Percentiles rank a stretch among this genome's conserved stretches.
Conservation (phyloP, 2,113 vertebrate genomes). For the Sinocyclocheilus anshuiensis region DNA sequence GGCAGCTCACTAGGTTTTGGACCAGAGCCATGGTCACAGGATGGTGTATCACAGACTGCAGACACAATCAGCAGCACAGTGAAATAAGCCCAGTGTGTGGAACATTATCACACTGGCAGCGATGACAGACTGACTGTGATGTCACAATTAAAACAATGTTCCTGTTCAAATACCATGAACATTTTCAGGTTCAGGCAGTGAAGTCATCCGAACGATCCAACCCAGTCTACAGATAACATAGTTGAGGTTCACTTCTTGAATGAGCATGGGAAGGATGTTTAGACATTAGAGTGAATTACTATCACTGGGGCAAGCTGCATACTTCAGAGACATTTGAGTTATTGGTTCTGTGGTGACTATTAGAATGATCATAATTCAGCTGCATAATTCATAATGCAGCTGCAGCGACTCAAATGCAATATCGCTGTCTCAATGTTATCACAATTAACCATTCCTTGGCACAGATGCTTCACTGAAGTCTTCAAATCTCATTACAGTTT, state of each 20-base stretch:
- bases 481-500: not conserved
- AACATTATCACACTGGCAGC: slow-evolving; percentile 51
- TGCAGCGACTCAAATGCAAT: slow-evolving; percentile 36
- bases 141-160: slow-evolving; percentile 61
- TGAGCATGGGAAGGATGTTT: slow-evolving; percentile 59
- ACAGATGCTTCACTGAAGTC: not conserved
- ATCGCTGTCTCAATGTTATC: slow-evolving; percentile 2
- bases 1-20: slow-evolving; percentile 9
- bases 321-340: slow-evolving; percentile 43
- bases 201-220: slow-evolving; percentile 56
- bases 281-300: slow-evolving; percentile 44
- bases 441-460: not conserved
- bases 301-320: slow-evolving; percentile 32
- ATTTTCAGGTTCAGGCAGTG: slow-evolving; percentile 63
- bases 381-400: slow-evolving; percentile 43
- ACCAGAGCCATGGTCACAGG: not conserved
- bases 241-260: slow-evolving; percentile 48
- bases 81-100: slow-evolving; percentile 37
- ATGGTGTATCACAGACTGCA: not conserved
- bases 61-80: not conserved
- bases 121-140: slow-evolving; percentile 57
- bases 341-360: slow-evolving; percentile 34
- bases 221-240: slow-evolving; percentile 53
- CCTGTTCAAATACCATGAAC: slow-evolving; percentile 54
- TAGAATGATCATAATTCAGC: slow-evolving; percentile 26